These are phyloP conservation scores for Colossoma macropomum DNA, from an alignment of 2,113 vertebrate species.

Conservation along the genomic window DNA sequence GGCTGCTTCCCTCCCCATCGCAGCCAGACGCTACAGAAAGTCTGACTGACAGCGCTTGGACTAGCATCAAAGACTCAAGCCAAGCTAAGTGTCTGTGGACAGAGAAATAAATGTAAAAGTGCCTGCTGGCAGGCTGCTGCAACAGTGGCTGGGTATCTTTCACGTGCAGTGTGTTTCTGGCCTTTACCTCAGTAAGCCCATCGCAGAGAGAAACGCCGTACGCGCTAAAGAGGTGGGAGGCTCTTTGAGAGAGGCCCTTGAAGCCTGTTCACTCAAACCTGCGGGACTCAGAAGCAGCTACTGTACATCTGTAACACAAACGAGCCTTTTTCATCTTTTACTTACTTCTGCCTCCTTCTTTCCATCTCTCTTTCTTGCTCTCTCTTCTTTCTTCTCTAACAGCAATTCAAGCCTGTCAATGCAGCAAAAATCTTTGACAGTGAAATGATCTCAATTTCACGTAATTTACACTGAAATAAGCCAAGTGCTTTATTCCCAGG, in stretches of 20 bases:
- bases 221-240: constrained; percentile 39
- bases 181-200: constrained; percentile 38
- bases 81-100: constrained; percentile 53
- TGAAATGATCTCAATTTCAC: constrained; percentile 40
- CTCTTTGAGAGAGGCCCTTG: constrained; percentile 36
- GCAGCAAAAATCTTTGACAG: constrained; percentile 21
- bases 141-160: constrained; percentile 38
- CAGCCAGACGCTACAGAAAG: constrained; percentile 30
- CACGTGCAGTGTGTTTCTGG: constrained; percentile 25
- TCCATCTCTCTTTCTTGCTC: neutral
- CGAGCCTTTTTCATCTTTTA: constrained; percentile 10
- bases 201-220: constrained; percentile 16
- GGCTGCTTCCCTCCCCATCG: constrained; percentile 39
- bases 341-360: neutral
- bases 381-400: neutral
- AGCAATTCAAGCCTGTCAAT: neutral
- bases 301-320: constrained; percentile 13
- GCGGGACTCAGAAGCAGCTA: constrained; percentile 14
- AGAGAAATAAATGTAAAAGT: constrained; percentile 62
- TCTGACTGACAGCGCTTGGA: constrained; percentile 49
- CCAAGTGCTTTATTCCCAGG: constrained; percentile 46
- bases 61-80: constrained; percentile 45
- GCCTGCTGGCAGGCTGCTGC: constrained; percentile 62
- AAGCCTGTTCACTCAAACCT: constrained; percentile 40
- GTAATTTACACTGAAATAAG: constrained; percentile 45